Evolutionary conservation across 2,888 invertebrate genomes (phyloP), one percentile per base, ranked within the genome.

Genomic region (Pandemis cinnamomeana): DNA sequence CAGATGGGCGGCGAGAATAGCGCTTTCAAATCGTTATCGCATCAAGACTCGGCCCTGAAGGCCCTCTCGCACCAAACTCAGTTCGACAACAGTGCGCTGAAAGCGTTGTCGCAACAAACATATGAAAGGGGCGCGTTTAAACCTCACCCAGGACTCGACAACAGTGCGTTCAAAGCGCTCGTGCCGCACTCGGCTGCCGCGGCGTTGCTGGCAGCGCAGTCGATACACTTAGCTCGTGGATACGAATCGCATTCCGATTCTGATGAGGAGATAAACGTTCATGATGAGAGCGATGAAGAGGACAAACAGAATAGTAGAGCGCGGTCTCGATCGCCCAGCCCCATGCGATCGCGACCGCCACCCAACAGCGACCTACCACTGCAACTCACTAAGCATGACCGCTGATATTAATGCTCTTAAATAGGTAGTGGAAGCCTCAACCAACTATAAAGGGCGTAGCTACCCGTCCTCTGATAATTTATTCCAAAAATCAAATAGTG

Each of bases 1-100:
- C 95, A 95, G 85, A 97, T 98, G 97, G 98, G 98, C 91, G 98
- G 98, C 93, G 97, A 98, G 94, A 97, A 97, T 95, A 97, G 97
- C 91, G 98, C 98, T 15, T 98, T 98, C 90, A 96, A 96, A 80
- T 96, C 97, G 36, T 95, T 97, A 79, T 95, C 96, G 70, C 95
- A 96, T 78, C 95, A 95, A 78, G 95, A 96, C 72, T 93, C 96
- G 67, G 95, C 95, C 73, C 93, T 96, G 78, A 95, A 95, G 78
- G 94, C 95, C 71, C 87, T 94, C 84, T 96, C 96, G 46, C 95
- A 96, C 77, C 92, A 90, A 78, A 85, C 89, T 70, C 92, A 91
- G 74, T 95, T 95, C 75, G 95, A 96, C 58, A 94, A 95, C 15
- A 90, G 86, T 69, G 95, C 95, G 71, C 93, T 96, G 77, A 95